Conservation (phyloP, 2,888 invertebrate species). For the Lamellibrachia columna region DNA sequence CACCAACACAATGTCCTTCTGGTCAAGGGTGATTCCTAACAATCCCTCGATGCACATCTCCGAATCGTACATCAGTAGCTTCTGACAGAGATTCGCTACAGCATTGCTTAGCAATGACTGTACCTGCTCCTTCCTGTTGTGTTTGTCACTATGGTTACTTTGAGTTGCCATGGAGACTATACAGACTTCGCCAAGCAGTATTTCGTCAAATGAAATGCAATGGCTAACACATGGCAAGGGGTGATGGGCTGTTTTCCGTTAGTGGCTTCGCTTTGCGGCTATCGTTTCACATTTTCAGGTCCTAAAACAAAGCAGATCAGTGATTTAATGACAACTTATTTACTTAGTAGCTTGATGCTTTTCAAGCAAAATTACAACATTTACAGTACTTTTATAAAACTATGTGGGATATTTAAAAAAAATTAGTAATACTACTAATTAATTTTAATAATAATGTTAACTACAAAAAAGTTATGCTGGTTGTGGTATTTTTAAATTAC, state of each 20-base stretch:
- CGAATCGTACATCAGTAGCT: not conserved
- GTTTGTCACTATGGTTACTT: not conserved
- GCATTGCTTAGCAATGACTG: not conserved
- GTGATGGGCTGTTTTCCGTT: not conserved
- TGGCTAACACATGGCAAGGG: not conserved
- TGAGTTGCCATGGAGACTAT: not conserved
- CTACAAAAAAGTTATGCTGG: too few species aligned
- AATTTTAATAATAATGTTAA: too few species aligned
- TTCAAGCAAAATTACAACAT: too few species aligned
- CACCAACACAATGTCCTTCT: constrained; percentile 3
- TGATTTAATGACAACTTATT: not conserved
- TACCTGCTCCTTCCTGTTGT: not conserved
- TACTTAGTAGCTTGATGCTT: too few species aligned
- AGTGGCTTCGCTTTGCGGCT: not conserved
- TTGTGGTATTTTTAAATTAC: too few species aligned
- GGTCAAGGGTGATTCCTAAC: not conserved
- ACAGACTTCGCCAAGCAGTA: not conserved
- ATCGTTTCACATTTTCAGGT: constrained; percentile 11
- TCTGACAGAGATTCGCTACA: not conserved
- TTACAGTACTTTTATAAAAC: too few species aligned
- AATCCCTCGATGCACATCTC: not conserved
- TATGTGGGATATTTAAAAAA: too few species aligned
- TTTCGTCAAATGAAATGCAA: not conserved
- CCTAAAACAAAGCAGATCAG: not conserved
- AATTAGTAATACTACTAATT: too few species aligned